Evolutionary conservation across 1,140 invertebrate genomes (phyloP).

Genomic region (Anastrepha obliqua): DNA sequence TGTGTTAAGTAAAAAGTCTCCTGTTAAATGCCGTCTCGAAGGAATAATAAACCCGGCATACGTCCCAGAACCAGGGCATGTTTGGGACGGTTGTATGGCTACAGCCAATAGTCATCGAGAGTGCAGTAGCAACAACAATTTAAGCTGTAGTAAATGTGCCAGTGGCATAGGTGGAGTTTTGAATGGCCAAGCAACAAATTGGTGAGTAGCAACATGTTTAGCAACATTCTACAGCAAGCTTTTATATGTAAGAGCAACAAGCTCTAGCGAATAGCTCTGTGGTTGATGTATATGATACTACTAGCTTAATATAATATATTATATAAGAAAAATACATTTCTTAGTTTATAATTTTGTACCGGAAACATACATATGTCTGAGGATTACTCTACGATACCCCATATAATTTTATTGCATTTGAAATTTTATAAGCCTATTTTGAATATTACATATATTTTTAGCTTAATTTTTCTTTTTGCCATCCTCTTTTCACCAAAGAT

Average conservation of each 20-base stretch:
- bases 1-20: not conserved
- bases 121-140: not conserved
- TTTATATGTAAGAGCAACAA: not conserved
- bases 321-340: too few relatives aligned
- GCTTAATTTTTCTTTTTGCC: too few relatives aligned
- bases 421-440: too few relatives aligned
- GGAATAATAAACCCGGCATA: constrained; percentile 37
- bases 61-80: constrained; percentile 10
- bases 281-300: too few relatives aligned
- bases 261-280: not conserved
- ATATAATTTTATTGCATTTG: too few relatives aligned
- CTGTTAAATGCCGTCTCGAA: not conserved
- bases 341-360: too few relatives aligned
- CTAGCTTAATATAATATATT: too few relatives aligned
- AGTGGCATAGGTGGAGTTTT: constrained; percentile 14
- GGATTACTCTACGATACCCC: too few relatives aligned
- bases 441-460: too few relatives aligned
- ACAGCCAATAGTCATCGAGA: constrained; percentile 13
- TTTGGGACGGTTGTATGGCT: constrained; percentile 41
- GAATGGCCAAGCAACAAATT: constrained; percentile 1
- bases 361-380: too few relatives aligned
- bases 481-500: too few relatives aligned
- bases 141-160: not conserved
- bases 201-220: constrained; percentile 45
- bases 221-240: not conserved